Conservation (phyloP, 2,113 vertebrate genomes). For the Hepsetus odoe region DNA sequence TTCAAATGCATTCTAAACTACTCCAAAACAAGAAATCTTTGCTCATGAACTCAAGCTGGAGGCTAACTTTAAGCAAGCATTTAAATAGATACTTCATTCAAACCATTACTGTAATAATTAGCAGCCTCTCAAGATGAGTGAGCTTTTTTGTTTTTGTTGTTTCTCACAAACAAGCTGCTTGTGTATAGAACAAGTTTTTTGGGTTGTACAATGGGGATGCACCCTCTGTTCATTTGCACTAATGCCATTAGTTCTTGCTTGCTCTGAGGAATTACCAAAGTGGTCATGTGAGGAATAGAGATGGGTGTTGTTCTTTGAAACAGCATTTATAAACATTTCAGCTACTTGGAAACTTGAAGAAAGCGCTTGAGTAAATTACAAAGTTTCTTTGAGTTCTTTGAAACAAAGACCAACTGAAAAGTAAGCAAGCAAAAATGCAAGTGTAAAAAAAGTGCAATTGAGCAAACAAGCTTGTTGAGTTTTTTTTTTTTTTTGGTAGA, state of each 20-base stretch:
- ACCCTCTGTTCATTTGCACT: slow-evolving; percentile 32
- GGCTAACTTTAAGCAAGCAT: slow-evolving; percentile 68
- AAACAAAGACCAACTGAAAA: slow-evolving; percentile 47
- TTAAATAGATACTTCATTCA: slow-evolving; percentile 65
- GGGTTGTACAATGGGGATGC: slow-evolving; percentile 12
- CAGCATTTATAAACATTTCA: slow-evolving; percentile 44
- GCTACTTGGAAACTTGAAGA: slow-evolving; percentile 30
- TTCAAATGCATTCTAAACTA: slow-evolving; percentile 62
- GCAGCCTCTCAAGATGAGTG: slow-evolving; percentile 28
- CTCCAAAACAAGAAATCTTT: slow-evolving; percentile 59
- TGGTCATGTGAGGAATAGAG: slow-evolving; percentile 19
- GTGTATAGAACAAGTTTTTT: slow-evolving; percentile 50
- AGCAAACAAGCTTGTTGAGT: slow-evolving; percentile 13
- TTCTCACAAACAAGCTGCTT: too few relatives aligned
- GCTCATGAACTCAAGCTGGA: slow-evolving; percentile 59
- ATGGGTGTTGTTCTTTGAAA: slow-evolving; percentile 34
- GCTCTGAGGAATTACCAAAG: slow-evolving; percentile 43
- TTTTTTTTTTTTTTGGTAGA: slow-evolving; percentile 36
- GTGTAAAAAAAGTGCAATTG: neutral
- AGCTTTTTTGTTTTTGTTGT: neutral
- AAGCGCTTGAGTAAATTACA: slow-evolving; percentile 37
- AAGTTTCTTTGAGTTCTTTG: slow-evolving; percentile 24
- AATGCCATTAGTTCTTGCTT: slow-evolving; percentile 45
- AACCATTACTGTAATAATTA: slow-evolving; percentile 41
- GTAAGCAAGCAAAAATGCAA: neutral